Conservation (phyloP, 2,113 vertebrate species). For the Cyprinus carpio region DNA sequence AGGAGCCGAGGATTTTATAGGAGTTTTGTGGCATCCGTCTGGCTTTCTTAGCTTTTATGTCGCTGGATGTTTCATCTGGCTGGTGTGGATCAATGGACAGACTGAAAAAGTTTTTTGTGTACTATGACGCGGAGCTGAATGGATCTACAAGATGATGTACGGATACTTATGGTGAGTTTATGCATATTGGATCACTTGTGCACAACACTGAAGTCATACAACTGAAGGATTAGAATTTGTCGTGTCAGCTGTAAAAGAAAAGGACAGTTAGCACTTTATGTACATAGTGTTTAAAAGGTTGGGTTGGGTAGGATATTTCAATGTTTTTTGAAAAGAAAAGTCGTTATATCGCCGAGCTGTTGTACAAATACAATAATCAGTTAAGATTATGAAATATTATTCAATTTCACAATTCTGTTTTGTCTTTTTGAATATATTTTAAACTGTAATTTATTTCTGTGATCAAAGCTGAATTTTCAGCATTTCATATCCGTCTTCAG, state of each 20-base stretch:
- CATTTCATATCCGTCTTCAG: background rate
- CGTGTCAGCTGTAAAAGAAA: too few relatives aligned
- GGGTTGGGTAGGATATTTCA: background rate
- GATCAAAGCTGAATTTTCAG: background rate
- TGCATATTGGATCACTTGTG: background rate
- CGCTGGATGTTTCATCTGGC: conserved; percentile 78
- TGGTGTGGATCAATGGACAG: conserved; percentile 80
- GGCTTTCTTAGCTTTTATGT: conserved; percentile 64
- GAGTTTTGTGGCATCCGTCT: conserved; percentile 80
- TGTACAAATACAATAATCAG: background rate
- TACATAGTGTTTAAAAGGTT: background rate
- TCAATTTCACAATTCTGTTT: background rate
- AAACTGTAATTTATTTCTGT: background rate
- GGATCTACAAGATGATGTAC: conserved; percentile 72
- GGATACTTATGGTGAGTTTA: conserved; percentile 76
- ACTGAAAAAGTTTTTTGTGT: conserved; percentile 73
- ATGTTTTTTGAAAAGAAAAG: background rate
- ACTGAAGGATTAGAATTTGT: too few relatives aligned
- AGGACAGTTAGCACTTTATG: too few relatives aligned
- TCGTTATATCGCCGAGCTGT: background rate
- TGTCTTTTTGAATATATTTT: background rate
- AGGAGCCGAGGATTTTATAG: conserved; percentile 76
- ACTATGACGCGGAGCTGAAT: conserved; percentile 76
- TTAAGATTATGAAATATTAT: background rate
- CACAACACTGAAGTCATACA: too few relatives aligned